Evolutionary conservation across 2,113 vertebrate genomes (phyloP).

Genomic region (Tragelaphus strepsiceros): DNA sequence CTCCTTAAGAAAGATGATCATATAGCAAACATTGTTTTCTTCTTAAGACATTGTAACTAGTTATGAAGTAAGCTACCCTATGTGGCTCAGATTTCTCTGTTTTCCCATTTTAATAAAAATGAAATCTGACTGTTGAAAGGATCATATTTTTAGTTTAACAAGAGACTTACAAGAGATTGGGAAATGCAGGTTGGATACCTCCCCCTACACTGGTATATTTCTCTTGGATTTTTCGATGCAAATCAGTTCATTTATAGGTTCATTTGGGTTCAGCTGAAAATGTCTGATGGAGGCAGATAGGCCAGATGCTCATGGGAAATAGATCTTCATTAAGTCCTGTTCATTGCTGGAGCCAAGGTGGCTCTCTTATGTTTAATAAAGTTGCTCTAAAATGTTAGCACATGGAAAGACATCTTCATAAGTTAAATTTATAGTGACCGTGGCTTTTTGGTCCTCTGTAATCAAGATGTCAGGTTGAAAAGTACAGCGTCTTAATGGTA

Average conservation of each 20-base stretch:
- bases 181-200: not conserved
- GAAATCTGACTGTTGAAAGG: constrained; percentile 14
- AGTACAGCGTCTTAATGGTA: constrained; percentile 13
- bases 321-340: constrained; percentile 45
- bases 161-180: constrained; percentile 24
- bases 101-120: constrained; percentile 34
- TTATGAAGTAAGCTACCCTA: not conserved
- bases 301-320: constrained; percentile 14
- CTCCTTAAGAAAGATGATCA: not conserved
- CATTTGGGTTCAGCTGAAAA: constrained; percentile 44
- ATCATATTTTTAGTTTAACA: constrained; percentile 36
- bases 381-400: constrained; percentile 27
- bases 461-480: constrained; percentile 14
- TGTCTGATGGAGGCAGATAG: constrained; percentile 32
- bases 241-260: constrained; percentile 55
- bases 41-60: constrained; percentile 8
- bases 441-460: constrained; percentile 28
- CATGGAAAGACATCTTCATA: constrained; percentile 30
- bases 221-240: constrained; percentile 27
- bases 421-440: constrained; percentile 49
- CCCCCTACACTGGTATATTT: not conserved
- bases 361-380: constrained; percentile 44
- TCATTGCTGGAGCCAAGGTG: constrained; percentile 16
- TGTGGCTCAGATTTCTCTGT: constrained; percentile 1
- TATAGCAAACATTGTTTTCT: not conserved